Base-by-base conservation (phyloP, 2,888 invertebrate species). In the Melanargia galathea region DNA sequence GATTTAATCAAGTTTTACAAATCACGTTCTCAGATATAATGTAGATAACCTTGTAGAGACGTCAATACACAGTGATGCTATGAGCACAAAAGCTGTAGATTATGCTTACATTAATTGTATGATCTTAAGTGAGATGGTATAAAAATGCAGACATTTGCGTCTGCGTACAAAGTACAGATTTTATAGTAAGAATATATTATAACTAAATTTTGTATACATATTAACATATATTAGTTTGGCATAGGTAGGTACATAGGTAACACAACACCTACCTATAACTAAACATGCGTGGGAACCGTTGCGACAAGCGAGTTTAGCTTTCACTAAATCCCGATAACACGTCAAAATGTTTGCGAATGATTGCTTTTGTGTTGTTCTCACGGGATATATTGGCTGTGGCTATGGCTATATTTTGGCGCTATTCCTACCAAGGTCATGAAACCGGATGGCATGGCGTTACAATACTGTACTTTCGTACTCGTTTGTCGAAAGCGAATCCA, bases 401-500 rank as follows among this genome's bases (percentile, higher is more conserved):
- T n/a, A n/a, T n/a, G n/a, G n/a, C n/a, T n/a, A n/a, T 81, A 76
- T 74, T 71, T 51, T 75, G 77, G 77, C 33, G 18, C 26, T 45
- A 33, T 11, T 45, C n/a, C 11, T 72, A 79, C 81, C 89, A 90
- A 90, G 90, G 90, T 89, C 90, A 79, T 76, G 73, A 74, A 86
- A 83, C 84, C 82, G 81, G 82, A 77, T 74, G 74, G 75, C 70
- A 77, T 74, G 74, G 75, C 70, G 76, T 77, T 76, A 87, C 84
- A 86, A 84, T 86, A 82, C 77, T 71, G 72, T 80, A 86, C 88
- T 87, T 86, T 87, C 86, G 80, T 80, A 74, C 78, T 86, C 86
- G 78, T 80, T 80, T 77, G 76, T 83, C 78, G 89, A 90, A 90
- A 91, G 87, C 87, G 90, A 90, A 84, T 77, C 80, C 77, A 2